Base-by-base conservation (phyloP, 2,113 vertebrate species). In the Phylloscopus whistleri region DNA sequence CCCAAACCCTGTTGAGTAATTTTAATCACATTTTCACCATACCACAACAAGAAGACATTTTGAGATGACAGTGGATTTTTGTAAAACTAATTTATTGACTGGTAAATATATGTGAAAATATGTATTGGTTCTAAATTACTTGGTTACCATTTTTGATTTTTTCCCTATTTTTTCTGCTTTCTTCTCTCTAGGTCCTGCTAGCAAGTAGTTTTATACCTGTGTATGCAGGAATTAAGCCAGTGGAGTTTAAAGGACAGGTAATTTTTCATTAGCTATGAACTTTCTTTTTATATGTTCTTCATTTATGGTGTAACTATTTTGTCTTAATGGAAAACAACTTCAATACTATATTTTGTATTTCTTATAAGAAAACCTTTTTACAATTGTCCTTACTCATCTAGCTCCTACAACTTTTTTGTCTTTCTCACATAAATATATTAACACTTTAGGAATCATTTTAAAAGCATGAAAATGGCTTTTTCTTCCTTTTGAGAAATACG, bases 191-290 rank as follows among this genome's bases (percentile, higher is more conserved):
- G 99, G 98, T 98, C 23, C 98, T 99, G 6, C 92, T 99, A 67
- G 99, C 99, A 79, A 99, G 99, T 97, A 98, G 99, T 93, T 99
- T 99, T 89, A 93, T 99, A 58, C 99, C 99, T 4, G 7, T 99
- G 6, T 99, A 99, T 70, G 98, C 98, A 63, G 99, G 99, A 91
- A 56, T 98, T 49, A 98, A 96, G 60, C 95, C 99, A 9, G 98
- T 99, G 89, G 98, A 99, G n/a, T 99, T 99, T 92, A 96, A 96
- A 94, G 99, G 99, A 94, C 97, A 99, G 99, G 99, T 99, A 98
- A 97, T 39, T 35, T 59, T 70, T 87, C 4, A 7, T n/a, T 15
- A 46, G 9, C 27, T 73, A 11, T 0, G 1, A n/a, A 6, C 8
- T 30, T 58, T 13, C 5, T 63, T 59, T n/a, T 24, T 60, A 26